Conservation (phyloP, 2,888 invertebrate species). For the Eudemis profundana region DNA sequence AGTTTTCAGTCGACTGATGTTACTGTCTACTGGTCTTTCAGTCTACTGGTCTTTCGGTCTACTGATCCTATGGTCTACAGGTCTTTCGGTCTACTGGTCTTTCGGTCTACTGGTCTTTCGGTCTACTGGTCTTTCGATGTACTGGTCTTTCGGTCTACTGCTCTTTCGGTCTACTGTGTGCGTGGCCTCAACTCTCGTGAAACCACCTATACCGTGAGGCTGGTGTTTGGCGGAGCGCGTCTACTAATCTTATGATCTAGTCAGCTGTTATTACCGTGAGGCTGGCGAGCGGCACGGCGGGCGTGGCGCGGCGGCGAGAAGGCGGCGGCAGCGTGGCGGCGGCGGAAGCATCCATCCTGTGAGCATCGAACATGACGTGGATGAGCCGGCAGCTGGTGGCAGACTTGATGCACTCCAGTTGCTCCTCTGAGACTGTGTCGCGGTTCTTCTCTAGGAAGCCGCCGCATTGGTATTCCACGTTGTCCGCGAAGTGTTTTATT, state of each 20-base stretch:
- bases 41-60: too few species aligned
- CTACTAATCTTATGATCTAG: too few species aligned
- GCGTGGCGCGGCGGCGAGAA: constrained; percentile 29
- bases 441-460: constrained; percentile 99
- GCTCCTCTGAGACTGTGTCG: constrained; percentile 98
- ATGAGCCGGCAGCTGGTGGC: constrained; percentile 68
- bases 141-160: not conserved
- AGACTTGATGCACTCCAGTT: constrained; percentile 89
- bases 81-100: not conserved
- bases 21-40: too few species aligned
- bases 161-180: too few species aligned
- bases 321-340: constrained; percentile 47
- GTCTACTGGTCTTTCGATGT: not conserved
- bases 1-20: too few species aligned
- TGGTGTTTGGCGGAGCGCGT: not conserved
- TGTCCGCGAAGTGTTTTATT: constrained; percentile 98
- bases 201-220: not conserved
- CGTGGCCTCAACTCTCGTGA: too few species aligned
- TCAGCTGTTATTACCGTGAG: too few species aligned
- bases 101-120: not conserved
- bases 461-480: constrained; percentile 95
- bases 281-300: constrained; percentile 28
- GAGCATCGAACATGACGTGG: constrained; percentile 63
- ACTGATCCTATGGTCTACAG: not conserved
- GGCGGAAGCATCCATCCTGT: constrained; percentile 51